phyloP scores from a whole-genome alignment of 2,797 vertebrate species.

The Argya squamiceps region DNA sequence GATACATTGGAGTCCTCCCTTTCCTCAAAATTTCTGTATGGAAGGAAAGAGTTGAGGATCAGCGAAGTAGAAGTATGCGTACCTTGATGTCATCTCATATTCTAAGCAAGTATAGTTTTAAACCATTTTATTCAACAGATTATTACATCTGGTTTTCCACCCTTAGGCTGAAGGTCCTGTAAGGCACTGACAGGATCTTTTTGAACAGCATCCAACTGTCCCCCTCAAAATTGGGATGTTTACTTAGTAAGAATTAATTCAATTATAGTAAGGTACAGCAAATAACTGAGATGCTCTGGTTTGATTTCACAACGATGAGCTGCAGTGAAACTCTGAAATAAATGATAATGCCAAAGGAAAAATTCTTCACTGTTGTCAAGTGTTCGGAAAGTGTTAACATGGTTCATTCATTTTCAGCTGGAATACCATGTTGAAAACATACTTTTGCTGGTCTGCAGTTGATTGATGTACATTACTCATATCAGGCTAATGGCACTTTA shows the following conservation, averaged over 20 bases:
- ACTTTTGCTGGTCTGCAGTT: slow-evolving; percentile 72
- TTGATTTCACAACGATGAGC: slow-evolving; percentile 34
- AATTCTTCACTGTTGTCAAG: slow-evolving; percentile 71
- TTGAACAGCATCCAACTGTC: neutral
- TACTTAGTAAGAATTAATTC: neutral
- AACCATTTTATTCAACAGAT: neutral
- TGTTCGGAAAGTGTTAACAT: slow-evolving; percentile 69
- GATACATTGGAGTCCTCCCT: neutral
- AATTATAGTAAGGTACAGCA: neutral
- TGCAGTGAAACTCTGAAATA: slow-evolving; percentile 54
- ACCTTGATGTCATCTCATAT: neutral
- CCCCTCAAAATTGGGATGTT: neutral
- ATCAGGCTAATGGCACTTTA: slow-evolving; percentile 84
- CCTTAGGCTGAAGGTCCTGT: neutral
- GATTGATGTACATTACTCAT: slow-evolving; percentile 82
- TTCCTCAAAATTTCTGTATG: neutral
- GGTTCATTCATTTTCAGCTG: slow-evolving; percentile 74
- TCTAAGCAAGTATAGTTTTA: neutral
- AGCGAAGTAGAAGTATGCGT: neutral
- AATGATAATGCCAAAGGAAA: slow-evolving; percentile 65
- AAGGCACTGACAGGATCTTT: neutral
- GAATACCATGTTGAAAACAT: slow-evolving; percentile 70
- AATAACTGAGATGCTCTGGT: neutral
- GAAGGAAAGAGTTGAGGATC: neutral
- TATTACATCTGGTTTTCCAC: neutral